phyloP scores from a whole-genome alignment of 2,888 invertebrate species.

The Epistrophe eligans region DNA sequence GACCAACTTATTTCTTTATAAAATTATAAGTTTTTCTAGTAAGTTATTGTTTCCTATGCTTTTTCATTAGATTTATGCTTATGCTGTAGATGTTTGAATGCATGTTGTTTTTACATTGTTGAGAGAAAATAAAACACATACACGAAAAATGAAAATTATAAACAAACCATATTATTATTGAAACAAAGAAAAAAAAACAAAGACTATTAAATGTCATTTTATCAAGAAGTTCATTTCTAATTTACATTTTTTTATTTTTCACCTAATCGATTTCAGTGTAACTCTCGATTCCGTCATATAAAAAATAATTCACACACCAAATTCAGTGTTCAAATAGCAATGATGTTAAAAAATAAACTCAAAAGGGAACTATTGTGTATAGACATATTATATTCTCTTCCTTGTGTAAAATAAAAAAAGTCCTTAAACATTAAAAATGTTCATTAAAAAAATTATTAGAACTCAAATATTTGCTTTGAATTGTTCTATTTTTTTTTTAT shows the following conservation, averaged over 20 bases:
- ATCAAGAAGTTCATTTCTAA: constrained; percentile 77
- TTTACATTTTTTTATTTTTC: constrained; percentile 78
- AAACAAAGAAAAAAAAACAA: constrained; percentile 46
- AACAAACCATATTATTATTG: constrained; percentile 20
- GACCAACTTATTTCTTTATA: background rate
- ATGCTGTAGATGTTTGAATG: constrained; percentile 70
- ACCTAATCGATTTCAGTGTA: constrained; percentile 79
- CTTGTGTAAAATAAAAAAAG: constrained; percentile 58
- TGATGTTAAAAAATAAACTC: constrained; percentile 58
- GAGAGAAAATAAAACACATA: constrained; percentile 46
- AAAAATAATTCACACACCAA: constrained; percentile 76
- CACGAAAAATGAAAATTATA: constrained; percentile 47
- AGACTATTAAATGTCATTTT: constrained; percentile 63
- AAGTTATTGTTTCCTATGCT: constrained; percentile 47
- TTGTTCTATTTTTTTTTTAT: constrained; percentile 55
- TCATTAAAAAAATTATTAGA: background rate
- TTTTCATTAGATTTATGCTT: constrained; percentile 63
- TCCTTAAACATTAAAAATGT: constrained; percentile 1
- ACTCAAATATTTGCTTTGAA: background rate
- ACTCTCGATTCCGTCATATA: constrained; percentile 77
- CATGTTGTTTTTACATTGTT: constrained; percentile 53
- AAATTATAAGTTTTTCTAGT: background rate
- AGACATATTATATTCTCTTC: constrained; percentile 66
- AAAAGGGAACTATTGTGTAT: constrained; percentile 68
- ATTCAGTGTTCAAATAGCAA: constrained; percentile 73